phyloP scores from a whole-genome alignment of 1,140 invertebrate species.

The Penaeus chinensis region DNA sequence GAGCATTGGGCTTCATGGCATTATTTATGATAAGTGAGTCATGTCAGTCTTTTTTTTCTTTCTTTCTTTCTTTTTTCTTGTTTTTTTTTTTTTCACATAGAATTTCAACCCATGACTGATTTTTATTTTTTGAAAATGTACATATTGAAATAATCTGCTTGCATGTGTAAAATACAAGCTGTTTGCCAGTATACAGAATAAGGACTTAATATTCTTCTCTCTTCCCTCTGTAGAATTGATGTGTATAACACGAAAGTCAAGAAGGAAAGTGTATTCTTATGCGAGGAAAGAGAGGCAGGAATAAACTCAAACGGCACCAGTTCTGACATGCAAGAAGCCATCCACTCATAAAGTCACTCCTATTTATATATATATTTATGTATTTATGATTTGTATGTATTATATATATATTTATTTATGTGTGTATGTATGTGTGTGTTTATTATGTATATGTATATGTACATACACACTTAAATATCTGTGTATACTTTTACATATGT shows the following conservation, averaged over 20 bases:
- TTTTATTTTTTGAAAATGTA: neutral
- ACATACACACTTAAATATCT: too few species aligned
- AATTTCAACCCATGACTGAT: neutral
- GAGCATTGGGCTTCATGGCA: conserved; percentile 87
- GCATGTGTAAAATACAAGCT: too few species aligned
- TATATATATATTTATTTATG: neutral
- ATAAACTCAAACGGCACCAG: too few species aligned
- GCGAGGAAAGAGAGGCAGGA: conserved; percentile 77
- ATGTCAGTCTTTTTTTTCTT: neutral
- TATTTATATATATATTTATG: neutral
- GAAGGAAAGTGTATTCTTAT: conserved; percentile 85
- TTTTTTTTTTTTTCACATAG: neutral
- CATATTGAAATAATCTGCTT: neutral
- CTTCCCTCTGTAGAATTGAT: conserved; percentile 74
- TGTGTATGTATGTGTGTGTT: neutral
- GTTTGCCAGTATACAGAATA: neutral
- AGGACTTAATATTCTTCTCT: conserved; percentile 16
- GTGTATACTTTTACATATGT: too few species aligned
- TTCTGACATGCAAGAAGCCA: neutral
- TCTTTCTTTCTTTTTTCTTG: neutral
- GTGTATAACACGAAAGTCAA: conserved; percentile 82
- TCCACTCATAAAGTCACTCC: neutral
- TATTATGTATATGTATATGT: too few species aligned
- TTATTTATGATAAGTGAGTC: conserved; percentile 90
- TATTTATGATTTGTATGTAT: neutral